Evolutionary conservation across 2,888 invertebrate genomes (phyloP).

Genomic region (Platerodrilus igneus): DNA sequence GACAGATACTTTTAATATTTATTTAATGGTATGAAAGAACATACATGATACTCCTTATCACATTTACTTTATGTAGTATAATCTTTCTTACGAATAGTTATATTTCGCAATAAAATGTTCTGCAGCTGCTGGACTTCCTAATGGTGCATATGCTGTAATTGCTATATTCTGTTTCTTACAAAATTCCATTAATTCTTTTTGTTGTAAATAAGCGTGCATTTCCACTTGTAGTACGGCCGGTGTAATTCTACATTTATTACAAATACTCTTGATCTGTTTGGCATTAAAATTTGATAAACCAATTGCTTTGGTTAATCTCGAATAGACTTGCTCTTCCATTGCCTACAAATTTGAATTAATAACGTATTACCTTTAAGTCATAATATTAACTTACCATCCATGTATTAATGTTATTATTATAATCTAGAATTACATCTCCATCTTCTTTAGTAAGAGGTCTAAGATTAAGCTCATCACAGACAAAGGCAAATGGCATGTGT

Average conservation of each 20-base stretch:
- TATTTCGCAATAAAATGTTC: constrained; percentile 59
- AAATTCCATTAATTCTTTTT: constrained; percentile 57
- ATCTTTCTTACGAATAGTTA: constrained; percentile 52
- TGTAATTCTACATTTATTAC: constrained; percentile 57
- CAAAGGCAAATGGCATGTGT: constrained; percentile 70
- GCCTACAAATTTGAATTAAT: constrained; percentile 49
- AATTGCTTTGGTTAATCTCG: constrained; percentile 63
- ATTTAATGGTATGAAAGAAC: too few relatives aligned
- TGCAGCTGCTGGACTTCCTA: constrained; percentile 68
- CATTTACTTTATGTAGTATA: too few relatives aligned
- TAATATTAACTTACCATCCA: constrained; percentile 56
- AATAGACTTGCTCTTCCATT: constrained; percentile 63
- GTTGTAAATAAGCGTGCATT: constrained; percentile 72
- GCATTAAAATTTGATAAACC: constrained; percentile 78
- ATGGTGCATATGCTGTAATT: constrained; percentile 66
- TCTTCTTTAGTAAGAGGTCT: constrained; percentile 55
- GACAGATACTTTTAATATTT: too few relatives aligned
- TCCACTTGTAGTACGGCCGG: constrained; percentile 74
- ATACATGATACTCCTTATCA: too few relatives aligned
- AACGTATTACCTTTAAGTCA: not conserved
- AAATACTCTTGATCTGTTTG: constrained; percentile 61
- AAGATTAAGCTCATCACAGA: constrained; percentile 52
- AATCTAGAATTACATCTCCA: constrained; percentile 58
- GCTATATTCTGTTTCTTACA: constrained; percentile 60
- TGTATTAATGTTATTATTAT: constrained; percentile 61